Percentiles rank a stretch among this genome's conserved stretches.
Evolutionary conservation across 2,888 invertebrate genomes (phyloP).

Genomic region (Sinohyriopsis cumingii): DNA sequence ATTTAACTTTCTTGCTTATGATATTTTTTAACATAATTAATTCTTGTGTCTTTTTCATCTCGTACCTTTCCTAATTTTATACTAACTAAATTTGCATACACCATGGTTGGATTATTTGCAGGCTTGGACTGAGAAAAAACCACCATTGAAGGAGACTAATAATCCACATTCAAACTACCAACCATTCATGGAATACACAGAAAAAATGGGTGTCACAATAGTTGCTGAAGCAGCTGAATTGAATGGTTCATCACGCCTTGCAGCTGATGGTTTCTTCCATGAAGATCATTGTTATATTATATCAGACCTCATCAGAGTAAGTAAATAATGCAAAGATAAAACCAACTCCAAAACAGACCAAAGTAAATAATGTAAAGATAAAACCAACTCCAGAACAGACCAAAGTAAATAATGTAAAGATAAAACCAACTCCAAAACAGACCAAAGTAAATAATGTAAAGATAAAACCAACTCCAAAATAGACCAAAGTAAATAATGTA

Average conservation of each 20-base stretch:
- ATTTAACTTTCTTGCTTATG: too few relatives aligned
- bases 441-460: constrained; percentile 19
- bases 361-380: constrained; percentile 15
- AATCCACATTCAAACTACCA: neutral
- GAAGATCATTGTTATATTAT: constrained; percentile 63
- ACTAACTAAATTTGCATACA: too few relatives aligned
- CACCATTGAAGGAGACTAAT: neutral
- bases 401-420: constrained; percentile 16
- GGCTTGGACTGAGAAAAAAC: neutral
- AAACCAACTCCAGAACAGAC: too few relatives aligned
- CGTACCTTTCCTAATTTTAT: too few relatives aligned
- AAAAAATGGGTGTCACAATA: constrained; percentile 40
- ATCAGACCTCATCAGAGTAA: constrained; percentile 60
- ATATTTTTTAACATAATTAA: too few relatives aligned
- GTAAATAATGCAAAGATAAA: constrained; percentile 5
- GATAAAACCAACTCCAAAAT: too few relatives aligned
- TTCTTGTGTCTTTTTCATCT: too few relatives aligned
- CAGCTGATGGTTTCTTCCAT: constrained; percentile 59
- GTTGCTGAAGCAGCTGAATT: constrained; percentile 33
- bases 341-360: too few relatives aligned
- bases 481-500: constrained; percentile 22
- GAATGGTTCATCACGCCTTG: constrained; percentile 55
- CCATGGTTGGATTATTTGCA: too few relatives aligned
- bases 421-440: too few relatives aligned
- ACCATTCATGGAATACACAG: constrained; percentile 26